Evolutionary conservation across 2,888 invertebrate genomes (phyloP), one percentile per base, ranked within the genome.

Genomic region (Drepanosiphum platanoidis): DNA sequence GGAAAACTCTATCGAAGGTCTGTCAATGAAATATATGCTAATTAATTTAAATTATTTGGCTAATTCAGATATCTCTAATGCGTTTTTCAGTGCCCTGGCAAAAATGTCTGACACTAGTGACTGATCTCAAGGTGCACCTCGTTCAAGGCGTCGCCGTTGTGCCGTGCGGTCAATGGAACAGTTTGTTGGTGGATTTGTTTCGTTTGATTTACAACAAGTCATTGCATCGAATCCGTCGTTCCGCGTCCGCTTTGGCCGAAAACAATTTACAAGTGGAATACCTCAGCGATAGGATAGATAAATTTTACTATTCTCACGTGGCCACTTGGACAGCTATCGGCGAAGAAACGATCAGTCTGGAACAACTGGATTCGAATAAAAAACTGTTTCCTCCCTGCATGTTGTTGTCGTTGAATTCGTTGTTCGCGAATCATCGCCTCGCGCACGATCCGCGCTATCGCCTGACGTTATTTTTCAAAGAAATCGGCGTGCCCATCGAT

Each of bases 401-500:
- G 94, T 89, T 90, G 74, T 92, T 92, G 88, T 90, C 94, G 74
- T 92, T 93, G 88, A 88, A 88, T 84, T 89, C 90, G 79, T 89
- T 94, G 64, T 89, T 91, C 61, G 89, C 88, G 18, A 91, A 90
- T 78, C 94, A 94, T 88, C 91, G 94, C 87, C 90, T 94, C n/a
- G 91, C 92, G 32, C 94, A 94, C 88, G 90, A 92, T 87, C 92
- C 91, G 46, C 90, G 92, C 88, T 93, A 94, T 88, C 91, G 92
- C 88, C 93, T 93, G 87, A 94, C 93, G 86, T 90, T 94, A 36
- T 94, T 93, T 89, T 89, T 94, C 78, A 94, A 94, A 90, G 94
- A 94, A 87, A 92, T 93, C 88, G 94, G 94, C 0, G 91, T 94
- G 91, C 91, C 93, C 4, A 88, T 94, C 39, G 90, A 92, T 86